These are phyloP conservation scores for Stictonetta naevosa DNA, from an alignment of 2,113 vertebrate species.

Conservation along the genomic window DNA sequence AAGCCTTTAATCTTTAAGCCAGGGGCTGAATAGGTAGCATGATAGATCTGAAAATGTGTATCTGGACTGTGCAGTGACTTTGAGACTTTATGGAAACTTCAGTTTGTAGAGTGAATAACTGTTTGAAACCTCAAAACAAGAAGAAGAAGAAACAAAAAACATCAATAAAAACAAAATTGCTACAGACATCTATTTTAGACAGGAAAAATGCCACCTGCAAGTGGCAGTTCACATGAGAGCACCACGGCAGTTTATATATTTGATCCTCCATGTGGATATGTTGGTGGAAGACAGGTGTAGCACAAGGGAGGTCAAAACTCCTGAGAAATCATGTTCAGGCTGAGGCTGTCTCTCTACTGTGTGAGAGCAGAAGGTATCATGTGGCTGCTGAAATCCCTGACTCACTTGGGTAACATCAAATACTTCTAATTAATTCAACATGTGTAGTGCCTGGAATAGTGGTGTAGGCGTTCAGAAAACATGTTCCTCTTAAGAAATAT, in stretches of 20 bases:
- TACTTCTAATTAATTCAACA: conserved; percentile 32
- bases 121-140: neutral
- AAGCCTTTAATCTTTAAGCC: conserved; percentile 11
- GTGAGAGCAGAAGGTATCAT: neutral
- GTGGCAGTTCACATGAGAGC: neutral
- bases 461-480: conserved; percentile 18
- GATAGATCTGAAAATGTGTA: neutral
- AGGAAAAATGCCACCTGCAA: conserved; percentile 3
- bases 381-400: conserved; percentile 8
- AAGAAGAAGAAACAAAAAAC: neutral
- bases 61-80: neutral
- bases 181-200: neutral
- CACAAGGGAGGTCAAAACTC: neutral
- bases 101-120: neutral
- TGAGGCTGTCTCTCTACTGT: neutral
- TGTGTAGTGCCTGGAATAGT: conserved; percentile 34
- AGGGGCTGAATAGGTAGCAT: conserved; percentile 14
- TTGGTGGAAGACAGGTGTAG: neutral
- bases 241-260: neutral
- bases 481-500: conserved; percentile 21
- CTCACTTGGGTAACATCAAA: conserved; percentile 22
- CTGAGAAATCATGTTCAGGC: neutral
- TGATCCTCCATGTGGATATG: neutral
- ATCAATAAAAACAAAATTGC: neutral
- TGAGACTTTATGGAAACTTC: neutral